Conservation (phyloP, 2,888 invertebrate species). For the Folsomia manolachei region DNA sequence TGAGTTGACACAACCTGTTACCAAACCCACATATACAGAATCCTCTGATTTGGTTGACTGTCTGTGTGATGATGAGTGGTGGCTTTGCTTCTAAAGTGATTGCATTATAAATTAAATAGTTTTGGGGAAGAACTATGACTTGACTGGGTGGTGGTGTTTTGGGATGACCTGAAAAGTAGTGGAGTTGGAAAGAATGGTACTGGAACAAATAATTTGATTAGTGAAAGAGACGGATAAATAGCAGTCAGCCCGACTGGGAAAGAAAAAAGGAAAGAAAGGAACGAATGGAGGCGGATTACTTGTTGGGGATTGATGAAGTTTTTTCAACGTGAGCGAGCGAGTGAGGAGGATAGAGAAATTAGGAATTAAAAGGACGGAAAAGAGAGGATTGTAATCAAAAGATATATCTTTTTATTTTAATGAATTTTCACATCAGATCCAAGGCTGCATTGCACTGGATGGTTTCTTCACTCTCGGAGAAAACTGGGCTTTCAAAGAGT, state of each 20-base stretch:
- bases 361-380: constrained; percentile 50
- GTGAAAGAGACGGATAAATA: constrained; percentile 24
- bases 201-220: constrained; percentile 47
- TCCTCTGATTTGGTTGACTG: constrained; percentile 4
- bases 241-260: constrained; percentile 10
- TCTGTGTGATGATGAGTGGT: constrained; percentile 7
- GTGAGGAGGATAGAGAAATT: constrained; percentile 48
- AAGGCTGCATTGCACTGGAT: neutral
- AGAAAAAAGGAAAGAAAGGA: constrained; percentile 32
- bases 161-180: constrained; percentile 9
- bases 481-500: constrained; percentile 20
- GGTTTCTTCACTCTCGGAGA: neutral
- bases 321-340: constrained; percentile 39
- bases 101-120: constrained; percentile 3
- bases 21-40: constrained; percentile 10
- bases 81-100: constrained; percentile 5
- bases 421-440: constrained; percentile 47
- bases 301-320: constrained; percentile 35
- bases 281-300: constrained; percentile 29
- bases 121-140: too few species aligned
- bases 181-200: constrained; percentile 37
- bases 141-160: too few species aligned
- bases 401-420: constrained; percentile 52
- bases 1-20: constrained; percentile 19
- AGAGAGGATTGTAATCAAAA: constrained; percentile 52